Evolutionary conservation across 2,888 invertebrate species (phyloP).

Genomic region (Orthosia gracilis): DNA sequence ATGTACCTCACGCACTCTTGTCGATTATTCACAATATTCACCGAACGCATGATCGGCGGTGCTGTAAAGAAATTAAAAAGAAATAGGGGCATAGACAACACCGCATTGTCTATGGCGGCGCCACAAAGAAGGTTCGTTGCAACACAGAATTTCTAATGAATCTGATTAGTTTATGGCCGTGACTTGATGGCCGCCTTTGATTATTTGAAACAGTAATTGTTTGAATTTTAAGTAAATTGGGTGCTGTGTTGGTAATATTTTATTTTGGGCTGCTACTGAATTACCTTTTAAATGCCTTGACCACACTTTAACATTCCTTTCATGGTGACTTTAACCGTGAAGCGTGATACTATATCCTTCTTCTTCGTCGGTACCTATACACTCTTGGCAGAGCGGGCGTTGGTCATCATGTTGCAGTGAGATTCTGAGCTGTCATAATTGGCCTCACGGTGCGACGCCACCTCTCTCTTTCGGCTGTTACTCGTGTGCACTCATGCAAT

Average conservation of each 20-base stretch:
- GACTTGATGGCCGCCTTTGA: constrained; percentile 63
- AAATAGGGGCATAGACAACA: constrained; percentile 83
- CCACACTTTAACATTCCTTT: constrained; percentile 16
- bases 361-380: too few species aligned
- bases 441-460: too few species aligned
- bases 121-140: constrained; percentile 70
- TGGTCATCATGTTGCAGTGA: too few species aligned
- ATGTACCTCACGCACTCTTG: constrained; percentile 61
- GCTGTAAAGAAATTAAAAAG: constrained; percentile 86
- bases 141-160: constrained; percentile 78
- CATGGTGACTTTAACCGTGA: neutral
- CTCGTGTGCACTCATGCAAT: too few species aligned
- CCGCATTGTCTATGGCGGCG: constrained; percentile 75
- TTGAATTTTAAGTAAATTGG: constrained; percentile 65
- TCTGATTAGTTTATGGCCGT: constrained; percentile 77
- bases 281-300: constrained; percentile 22
- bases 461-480: too few species aligned
- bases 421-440: too few species aligned
- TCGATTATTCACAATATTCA: constrained; percentile 80
- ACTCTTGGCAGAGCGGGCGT: too few species aligned
- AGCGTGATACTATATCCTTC: neutral
- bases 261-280: constrained; percentile 41
- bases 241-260: constrained; percentile 39
- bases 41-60: constrained; percentile 80
- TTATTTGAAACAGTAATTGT: constrained; percentile 64